Evolutionary conservation across 2,113 vertebrate genomes (phyloP), one percentile per base, ranked within the genome.

Genomic region (Oryctolagus cuniculus): DNA sequence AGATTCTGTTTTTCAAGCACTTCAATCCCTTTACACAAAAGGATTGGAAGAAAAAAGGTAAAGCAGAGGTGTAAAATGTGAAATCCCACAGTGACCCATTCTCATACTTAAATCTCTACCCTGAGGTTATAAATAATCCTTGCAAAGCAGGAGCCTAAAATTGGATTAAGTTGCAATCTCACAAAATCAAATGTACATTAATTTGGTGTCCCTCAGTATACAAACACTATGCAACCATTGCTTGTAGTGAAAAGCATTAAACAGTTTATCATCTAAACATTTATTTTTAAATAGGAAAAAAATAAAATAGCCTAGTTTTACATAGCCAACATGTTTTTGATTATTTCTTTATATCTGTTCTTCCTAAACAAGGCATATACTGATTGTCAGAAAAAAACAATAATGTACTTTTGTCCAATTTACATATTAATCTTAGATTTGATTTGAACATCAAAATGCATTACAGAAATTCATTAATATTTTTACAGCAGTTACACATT

Each of bases 351-450:
- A 13, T 25, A 73, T 31, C 25, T 55, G 1, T 73, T 38, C 7
- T 73, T 38, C 7, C 80, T 27, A 17, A 51, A 55, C 2, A 34
- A 83, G 16, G 34, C 3, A 17, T 25, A 51, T 2, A 67, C n/a
- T 94, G 12, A 24, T 55, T 74, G 15, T 38, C 31, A 38, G 4
- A 63, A 85, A 49, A 38, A 36, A 87, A 64, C 55, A 78, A 36
- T 2, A 38, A 4, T 67, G 27, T 67, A 4, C 38, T 72, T 29
- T 91, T 49, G 8, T 25, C 24, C 24, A 85, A 36, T 58, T 16
- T 72, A 61, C 17, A n/a, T 49, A 66, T 74, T 64, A 86, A 92
- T 88, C 58, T 73, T 92, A 24, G n/a, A 58, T 84, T n/a, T n/a
- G 21, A 63, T 55, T 87, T 13, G 91, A 89, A 83, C 15, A 78